Percentiles rank a stretch among this genome's conserved stretches.
Conservation (phyloP, 2,888 invertebrate genomes). For the Trissoscelio sp. region DNA sequence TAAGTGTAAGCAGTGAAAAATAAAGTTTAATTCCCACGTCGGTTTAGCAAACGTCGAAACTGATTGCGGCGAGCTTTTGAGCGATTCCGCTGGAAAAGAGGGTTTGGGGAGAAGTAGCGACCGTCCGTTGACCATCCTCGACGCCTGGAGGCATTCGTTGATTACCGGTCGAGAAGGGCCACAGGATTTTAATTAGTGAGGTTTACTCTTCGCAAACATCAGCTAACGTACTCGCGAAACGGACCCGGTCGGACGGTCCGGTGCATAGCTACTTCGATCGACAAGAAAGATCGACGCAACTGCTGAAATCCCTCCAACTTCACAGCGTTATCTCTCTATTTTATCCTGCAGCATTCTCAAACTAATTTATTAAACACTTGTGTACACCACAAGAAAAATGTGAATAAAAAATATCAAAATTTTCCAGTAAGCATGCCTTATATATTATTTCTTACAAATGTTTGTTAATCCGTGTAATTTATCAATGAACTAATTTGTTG, state of each 20-base stretch:
- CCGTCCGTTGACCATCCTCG: constrained; percentile 80
- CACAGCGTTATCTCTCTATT: constrained; percentile 42
- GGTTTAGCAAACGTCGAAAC: constrained; percentile 62
- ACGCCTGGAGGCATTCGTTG: constrained; percentile 80
- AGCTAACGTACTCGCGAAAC: constrained; percentile 73
- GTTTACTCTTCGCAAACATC: constrained; percentile 82
- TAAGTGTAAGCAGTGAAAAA: constrained; percentile 54
- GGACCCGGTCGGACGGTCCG: constrained; percentile 60
- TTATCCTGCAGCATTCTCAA: constrained; percentile 44
- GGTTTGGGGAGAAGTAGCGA: constrained; percentile 62
- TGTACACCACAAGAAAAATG: constrained; percentile 36
- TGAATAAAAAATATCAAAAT: no score
- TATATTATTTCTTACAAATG: no score
- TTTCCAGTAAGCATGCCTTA: no score
- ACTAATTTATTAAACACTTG: constrained; percentile 61
- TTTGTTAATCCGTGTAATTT: no score
- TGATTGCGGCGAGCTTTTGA: constrained; percentile 65
- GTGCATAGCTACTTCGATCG: constrained; percentile 61
- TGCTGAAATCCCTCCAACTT: constrained; percentile 52
- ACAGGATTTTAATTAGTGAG: constrained; percentile 82
- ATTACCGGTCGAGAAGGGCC: constrained; percentile 80
- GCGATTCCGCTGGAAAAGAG: constrained; percentile 58
- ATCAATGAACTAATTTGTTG: no score
- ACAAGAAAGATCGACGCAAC: constrained; percentile 61
- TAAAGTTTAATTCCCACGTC: constrained; percentile 58